Base-by-base conservation (phyloP, 2,113 vertebrate species). In the Myrmecophaga tridactyla region DNA sequence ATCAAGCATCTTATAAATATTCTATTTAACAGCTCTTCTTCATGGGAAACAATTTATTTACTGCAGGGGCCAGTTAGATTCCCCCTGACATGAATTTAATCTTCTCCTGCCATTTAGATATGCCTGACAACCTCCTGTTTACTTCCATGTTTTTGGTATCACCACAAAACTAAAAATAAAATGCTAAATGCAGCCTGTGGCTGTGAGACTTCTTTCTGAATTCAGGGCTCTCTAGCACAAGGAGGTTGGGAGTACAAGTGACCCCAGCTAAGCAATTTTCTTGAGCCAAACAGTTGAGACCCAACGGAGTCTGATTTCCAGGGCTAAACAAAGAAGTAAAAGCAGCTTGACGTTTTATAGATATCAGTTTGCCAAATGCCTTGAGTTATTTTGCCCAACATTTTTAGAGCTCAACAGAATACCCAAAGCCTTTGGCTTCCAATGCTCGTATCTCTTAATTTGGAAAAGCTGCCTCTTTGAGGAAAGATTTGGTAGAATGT, bases 81-180 rank as follows among this genome's bases (percentile, higher is more conserved):
- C 95, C 95, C 69, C 53, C 73, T 96, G 97, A 97, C 97, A 86
- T 93, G 97, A 97, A 92, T 98, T 98, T 97, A 98, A 98, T 97
- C 96, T 97, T 97, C 78, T 92, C 87, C 83, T 94, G 97, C 98
- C 98, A 96, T 97, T 98, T 98, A 97, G 98, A 97, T 97, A 97
- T 97, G 95, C 98, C 94, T 98, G 98, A 98, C 97, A 97, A 98
- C 97, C 97, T 98, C 97, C 97, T 98, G 98, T 98, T 98, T 98
- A 98, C 97, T 97, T 98, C 96, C 97, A 97, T 98, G 98, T 98
- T 98, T 98, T 97, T 98, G 97, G 96, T 98, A 97, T 98, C 97
- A 92, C 96, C 97, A 87, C 96, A 87, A 67, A 75, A 97, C 98
- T 98, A 99, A 98, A 98, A 98, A 98, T 98, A 98, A 98, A 98